These are phyloP conservation scores for Brachypalpus laphriformis DNA, from an alignment of 2,888 invertebrate species.

Conservation along the genomic window DNA sequence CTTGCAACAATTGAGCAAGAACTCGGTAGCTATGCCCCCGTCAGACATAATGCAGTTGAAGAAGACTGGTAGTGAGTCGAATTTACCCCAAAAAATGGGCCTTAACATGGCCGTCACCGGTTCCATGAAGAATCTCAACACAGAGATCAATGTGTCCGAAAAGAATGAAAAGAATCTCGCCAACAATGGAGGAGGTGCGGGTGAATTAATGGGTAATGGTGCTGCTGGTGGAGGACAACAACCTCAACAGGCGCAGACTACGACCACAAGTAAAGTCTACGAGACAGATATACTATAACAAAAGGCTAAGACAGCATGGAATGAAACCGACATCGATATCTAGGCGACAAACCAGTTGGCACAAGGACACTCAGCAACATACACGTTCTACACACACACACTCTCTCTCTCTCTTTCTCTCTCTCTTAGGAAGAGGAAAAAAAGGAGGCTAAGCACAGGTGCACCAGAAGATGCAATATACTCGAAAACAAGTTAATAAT, in stretches of 20 bases:
- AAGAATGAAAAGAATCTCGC: constrained; percentile 77
- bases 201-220: constrained; percentile 54
- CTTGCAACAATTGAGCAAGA: constrained; percentile 93
- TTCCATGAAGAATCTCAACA: constrained; percentile 78
- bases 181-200: constrained; percentile 77
- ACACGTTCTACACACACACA: constrained; percentile 32
- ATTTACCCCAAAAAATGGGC: constrained; percentile 92
- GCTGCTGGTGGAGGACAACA: constrained; percentile 56
- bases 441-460: constrained; percentile 55
- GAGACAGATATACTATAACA: constrained; percentile 97
- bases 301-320: constrained; percentile 81
- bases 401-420: no score
- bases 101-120: constrained; percentile 84
- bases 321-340: constrained; percentile 81
- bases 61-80: constrained; percentile 94
- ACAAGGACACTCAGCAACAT: constrained; percentile 32
- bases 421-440: constrained; percentile 7
- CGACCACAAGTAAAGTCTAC: constrained; percentile 92
- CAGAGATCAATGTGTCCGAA: constrained; percentile 76
- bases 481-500: constrained; percentile 37
- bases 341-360: constrained; percentile 31
- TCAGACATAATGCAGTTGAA: constrained; percentile 85
- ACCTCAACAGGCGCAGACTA: constrained; percentile 77
- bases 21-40: constrained; percentile 87
- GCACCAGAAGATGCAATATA: constrained; percentile 57